A percentile compares a stretch with the other conserved stretches of the same genome.
Evolutionary conservation across 2,113 vertebrate genomes (phyloP).

Genomic region (Tetrax tetrax): DNA sequence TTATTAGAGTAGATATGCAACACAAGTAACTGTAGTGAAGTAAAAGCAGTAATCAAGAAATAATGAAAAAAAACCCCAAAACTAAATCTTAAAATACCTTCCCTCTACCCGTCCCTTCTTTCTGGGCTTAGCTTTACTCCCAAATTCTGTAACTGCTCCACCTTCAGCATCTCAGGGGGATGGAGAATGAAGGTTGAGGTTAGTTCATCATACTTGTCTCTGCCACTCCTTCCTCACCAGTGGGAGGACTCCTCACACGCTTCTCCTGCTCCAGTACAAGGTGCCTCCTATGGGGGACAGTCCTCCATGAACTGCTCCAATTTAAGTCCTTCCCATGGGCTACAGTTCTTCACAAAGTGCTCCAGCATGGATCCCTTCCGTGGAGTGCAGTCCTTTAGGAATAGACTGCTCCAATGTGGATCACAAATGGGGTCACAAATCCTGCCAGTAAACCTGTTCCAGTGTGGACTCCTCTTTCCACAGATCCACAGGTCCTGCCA

Average conservation of each 20-base stretch:
- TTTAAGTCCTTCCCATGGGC: rapidly evolving
- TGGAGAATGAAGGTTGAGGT: neutral
- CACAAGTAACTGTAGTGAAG: neutral
- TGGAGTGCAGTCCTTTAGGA: neutral
- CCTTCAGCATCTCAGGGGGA: neutral
- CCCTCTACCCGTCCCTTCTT: neutral
- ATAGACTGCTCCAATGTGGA: neutral
- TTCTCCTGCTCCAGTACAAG: neutral
- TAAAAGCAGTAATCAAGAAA: neutral
- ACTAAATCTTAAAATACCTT: neutral
- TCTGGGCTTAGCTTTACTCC: neutral
- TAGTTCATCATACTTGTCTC: neutral
- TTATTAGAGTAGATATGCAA: neutral
- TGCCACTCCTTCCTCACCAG: neutral
- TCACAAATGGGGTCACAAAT: neutral
- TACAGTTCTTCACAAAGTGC: neutral
- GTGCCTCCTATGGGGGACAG: neutral
- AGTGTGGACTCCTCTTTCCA: neutral
- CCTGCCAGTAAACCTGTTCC: neutral
- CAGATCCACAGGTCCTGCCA: neutral
- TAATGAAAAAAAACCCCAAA: neutral
- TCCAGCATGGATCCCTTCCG: neutral
- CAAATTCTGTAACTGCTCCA: neutral
- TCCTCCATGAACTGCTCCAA: neutral
- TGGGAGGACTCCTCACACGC: neutral